phyloP scores from a whole-genome alignment of 2,797 vertebrate genomes.

The Sebastes matsubarae region DNA sequence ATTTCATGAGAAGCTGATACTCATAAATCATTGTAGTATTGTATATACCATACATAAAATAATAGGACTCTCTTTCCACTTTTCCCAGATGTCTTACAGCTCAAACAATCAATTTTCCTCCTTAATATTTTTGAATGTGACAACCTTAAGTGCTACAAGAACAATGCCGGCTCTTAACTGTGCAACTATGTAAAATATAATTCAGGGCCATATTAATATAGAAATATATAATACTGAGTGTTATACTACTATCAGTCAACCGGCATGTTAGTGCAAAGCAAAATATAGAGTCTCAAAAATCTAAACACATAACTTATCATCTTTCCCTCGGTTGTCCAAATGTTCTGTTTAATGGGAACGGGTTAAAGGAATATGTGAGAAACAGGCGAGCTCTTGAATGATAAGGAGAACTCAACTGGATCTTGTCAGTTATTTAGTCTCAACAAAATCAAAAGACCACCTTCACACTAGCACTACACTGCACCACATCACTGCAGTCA shows the following conservation, averaged over 20 bases:
- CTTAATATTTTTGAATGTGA: not conserved
- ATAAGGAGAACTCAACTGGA: conserved; percentile 29
- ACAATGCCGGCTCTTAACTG: not conserved
- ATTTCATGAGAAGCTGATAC: not conserved
- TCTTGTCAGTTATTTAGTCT: conserved; percentile 41
- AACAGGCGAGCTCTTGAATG: conserved; percentile 35
- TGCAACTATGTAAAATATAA: not conserved
- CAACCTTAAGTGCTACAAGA: not conserved
- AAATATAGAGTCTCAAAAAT: conserved; percentile 22
- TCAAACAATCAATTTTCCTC: not conserved
- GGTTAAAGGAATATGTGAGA: conserved; percentile 10
- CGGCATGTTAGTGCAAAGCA: not conserved
- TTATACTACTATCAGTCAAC: not conserved
- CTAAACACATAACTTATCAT: conserved; percentile 19
- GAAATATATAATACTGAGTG: not conserved
- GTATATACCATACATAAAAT: not conserved
- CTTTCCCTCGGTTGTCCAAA: not conserved
- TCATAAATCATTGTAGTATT: not conserved
- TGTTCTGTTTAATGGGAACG: conserved; percentile 28
- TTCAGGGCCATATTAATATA: not conserved
- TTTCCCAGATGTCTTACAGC: not conserved
- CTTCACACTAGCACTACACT: conserved; percentile 38
- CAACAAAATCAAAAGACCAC: conserved; percentile 40
- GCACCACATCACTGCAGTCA: conserved; percentile 23
- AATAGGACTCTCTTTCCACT: not conserved